These are phyloP conservation scores for Steinernema carpocapsae DNA, from an alignment of 2,888 invertebrate species.

Conservation along the genomic window DNA sequence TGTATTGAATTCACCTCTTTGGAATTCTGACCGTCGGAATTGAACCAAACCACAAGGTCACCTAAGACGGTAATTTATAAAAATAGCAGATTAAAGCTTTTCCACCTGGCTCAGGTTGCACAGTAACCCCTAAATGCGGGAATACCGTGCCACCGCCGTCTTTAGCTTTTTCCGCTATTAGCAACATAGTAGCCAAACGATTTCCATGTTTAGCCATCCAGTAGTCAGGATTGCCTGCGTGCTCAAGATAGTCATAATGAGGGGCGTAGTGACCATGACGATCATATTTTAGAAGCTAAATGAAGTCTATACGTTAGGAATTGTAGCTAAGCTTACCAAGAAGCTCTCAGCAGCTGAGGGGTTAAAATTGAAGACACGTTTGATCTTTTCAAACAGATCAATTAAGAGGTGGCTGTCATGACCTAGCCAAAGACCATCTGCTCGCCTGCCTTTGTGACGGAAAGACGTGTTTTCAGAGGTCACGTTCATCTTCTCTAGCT, in stretches of 20 bases:
- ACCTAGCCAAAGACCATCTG: constrained; percentile 52
- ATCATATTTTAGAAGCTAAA: constrained; percentile 51
- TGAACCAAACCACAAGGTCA: constrained; percentile 58
- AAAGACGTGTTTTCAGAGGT: constrained; percentile 2
- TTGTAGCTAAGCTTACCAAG: constrained; percentile 37
- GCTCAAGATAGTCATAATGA: constrained; percentile 56
- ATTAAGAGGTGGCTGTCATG: constrained; percentile 39
- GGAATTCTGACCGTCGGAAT: constrained; percentile 47
- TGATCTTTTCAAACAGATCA: constrained; percentile 40
- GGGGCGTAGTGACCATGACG: constrained; percentile 58
- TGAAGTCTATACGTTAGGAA: not conserved
- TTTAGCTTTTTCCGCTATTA: constrained; percentile 54
- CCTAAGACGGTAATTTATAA: constrained; percentile 35
- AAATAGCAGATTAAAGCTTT: not conserved
- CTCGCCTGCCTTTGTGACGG: constrained; percentile 44
- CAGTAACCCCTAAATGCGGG: constrained; percentile 49
- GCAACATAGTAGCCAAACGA: constrained; percentile 56
- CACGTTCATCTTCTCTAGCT: constrained; percentile 7
- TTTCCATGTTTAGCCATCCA: constrained; percentile 51
- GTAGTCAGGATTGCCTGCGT: constrained; percentile 4
- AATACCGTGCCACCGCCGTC: constrained; percentile 60
- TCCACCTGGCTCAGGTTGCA: constrained; percentile 55
- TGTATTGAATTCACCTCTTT: constrained; percentile 44
- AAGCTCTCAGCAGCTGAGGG: constrained; percentile 51
- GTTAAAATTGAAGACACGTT: constrained; percentile 41